phyloP scores from a whole-genome alignment of 2,888 invertebrate species.

The Eupithecia tripunctaria region DNA sequence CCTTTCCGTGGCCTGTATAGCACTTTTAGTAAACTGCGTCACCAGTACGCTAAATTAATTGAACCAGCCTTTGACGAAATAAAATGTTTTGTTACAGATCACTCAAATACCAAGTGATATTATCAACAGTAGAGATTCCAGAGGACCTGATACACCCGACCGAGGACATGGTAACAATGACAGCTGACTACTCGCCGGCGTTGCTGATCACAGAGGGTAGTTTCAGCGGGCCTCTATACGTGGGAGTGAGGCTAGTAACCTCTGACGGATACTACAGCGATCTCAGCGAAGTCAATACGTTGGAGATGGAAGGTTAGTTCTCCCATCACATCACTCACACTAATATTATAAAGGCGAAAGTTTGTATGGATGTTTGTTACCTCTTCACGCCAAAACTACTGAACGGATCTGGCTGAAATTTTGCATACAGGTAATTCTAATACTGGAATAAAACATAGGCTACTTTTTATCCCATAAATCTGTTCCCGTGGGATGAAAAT shows the following conservation, averaged over 20 bases:
- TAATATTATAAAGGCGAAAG: too few species aligned
- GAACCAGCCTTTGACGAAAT: not conserved
- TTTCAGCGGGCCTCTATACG: conserved; percentile 80
- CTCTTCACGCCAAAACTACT: too few species aligned
- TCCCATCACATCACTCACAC: not conserved
- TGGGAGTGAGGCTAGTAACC: conserved; percentile 86
- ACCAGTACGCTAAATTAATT: too few species aligned
- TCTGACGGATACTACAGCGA: conserved; percentile 86
- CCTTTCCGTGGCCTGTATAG: too few species aligned
- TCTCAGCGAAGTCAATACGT: conserved; percentile 84
- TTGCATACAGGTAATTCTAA: too few species aligned
- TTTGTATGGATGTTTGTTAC: too few species aligned
- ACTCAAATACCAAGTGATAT: conserved; percentile 86
- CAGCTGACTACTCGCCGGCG: conserved; percentile 78
- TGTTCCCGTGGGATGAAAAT: too few species aligned
- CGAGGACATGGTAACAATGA: conserved; percentile 65
- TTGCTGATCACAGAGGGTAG: conserved; percentile 81
- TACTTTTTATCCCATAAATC: too few species aligned
- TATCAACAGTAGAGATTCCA: conserved; percentile 82
- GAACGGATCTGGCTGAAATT: too few species aligned
- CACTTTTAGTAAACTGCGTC: too few species aligned
- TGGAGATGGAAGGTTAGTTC: conserved; percentile 71
- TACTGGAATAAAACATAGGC: too few species aligned
- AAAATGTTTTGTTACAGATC: conserved; percentile 51
- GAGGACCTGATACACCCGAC: conserved; percentile 71